phyloP scores from a whole-genome alignment of 2,797 vertebrate species.

The Triplophysa bombifrons region DNA sequence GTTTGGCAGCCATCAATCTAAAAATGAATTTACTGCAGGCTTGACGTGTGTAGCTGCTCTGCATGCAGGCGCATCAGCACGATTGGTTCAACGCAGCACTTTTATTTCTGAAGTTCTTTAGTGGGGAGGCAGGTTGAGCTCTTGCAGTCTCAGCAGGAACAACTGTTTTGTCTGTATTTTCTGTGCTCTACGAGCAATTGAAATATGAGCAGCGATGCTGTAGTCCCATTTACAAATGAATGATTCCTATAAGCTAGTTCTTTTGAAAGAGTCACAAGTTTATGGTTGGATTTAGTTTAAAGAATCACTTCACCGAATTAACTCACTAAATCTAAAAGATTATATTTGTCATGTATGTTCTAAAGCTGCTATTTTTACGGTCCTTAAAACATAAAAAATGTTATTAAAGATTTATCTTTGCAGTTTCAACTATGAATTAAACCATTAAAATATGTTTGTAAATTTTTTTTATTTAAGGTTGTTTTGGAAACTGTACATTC shows the following conservation, averaged over 20 bases:
- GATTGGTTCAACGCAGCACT: background rate
- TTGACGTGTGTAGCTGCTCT: background rate
- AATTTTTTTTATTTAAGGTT: too few relatives aligned
- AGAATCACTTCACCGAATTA: background rate
- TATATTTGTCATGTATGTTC: too few relatives aligned
- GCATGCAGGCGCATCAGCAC: constrained; percentile 1
- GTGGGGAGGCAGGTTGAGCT: background rate
- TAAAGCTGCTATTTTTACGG: too few relatives aligned
- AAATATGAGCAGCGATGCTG: background rate
- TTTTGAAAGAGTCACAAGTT: background rate
- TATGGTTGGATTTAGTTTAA: background rate
- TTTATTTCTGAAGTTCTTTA: constrained; percentile 40
- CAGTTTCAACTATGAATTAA: background rate
- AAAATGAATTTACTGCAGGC: constrained; percentile 20
- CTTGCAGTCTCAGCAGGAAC: constrained; percentile 19
- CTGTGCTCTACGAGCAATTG: background rate
- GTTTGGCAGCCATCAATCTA: constrained; percentile 19
- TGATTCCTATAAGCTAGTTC: background rate
- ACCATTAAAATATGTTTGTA: too few relatives aligned
- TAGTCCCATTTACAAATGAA: background rate
- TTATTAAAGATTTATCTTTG: background rate
- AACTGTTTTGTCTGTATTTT: constrained; percentile 36
- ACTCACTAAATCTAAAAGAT: too few relatives aligned
- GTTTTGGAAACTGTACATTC: too few relatives aligned
- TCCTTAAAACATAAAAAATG: too few relatives aligned